A percentile compares a stretch with the other conserved stretches of the same genome.
Evolutionary conservation across 2,888 invertebrate species (phyloP).

Genomic region (Capitulum mitella): DNA sequence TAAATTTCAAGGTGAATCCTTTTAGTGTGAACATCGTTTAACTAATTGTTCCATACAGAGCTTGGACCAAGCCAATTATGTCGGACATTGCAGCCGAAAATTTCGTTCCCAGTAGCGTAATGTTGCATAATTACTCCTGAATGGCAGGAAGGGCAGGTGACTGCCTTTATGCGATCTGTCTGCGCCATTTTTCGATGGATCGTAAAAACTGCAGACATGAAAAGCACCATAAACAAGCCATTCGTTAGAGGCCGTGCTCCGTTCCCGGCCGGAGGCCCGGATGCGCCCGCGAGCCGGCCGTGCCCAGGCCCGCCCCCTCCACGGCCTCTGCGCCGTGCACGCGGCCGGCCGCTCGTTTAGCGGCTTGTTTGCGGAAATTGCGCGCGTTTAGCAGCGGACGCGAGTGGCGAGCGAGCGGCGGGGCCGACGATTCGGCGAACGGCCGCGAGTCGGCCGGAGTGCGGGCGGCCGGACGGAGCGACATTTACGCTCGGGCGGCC

Average conservation of each 20-base stretch:
- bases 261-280: not conserved
- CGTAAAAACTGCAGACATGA: not conserved
- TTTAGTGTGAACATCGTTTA: slow-evolving; percentile 25
- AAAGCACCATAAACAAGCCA: not conserved
- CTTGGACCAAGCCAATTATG: not conserved
- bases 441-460: not conserved
- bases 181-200: slow-evolving; percentile 17
- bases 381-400: not conserved
- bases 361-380: not conserved
- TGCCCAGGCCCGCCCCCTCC: not conserved
- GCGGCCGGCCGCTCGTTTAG: not conserved
- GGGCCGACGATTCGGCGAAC: not conserved
- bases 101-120: slow-evolving; percentile 7
- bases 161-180: slow-evolving; percentile 13
- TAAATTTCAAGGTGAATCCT: slow-evolving; percentile 14
- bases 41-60: slow-evolving; percentile 14
- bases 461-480: not conserved
- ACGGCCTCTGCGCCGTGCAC: not conserved
- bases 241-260: not conserved
- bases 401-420: not conserved
- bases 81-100: not conserved
- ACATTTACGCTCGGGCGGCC: not conserved
- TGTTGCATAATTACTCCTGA: slow-evolving; percentile 5
- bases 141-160: slow-evolving; percentile 19
- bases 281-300: not conserved